A percentile compares a stretch with the other conserved stretches of the same genome.
phyloP scores from a whole-genome alignment of 2,888 invertebrate genomes.

The Xestia c-nigrum region DNA sequence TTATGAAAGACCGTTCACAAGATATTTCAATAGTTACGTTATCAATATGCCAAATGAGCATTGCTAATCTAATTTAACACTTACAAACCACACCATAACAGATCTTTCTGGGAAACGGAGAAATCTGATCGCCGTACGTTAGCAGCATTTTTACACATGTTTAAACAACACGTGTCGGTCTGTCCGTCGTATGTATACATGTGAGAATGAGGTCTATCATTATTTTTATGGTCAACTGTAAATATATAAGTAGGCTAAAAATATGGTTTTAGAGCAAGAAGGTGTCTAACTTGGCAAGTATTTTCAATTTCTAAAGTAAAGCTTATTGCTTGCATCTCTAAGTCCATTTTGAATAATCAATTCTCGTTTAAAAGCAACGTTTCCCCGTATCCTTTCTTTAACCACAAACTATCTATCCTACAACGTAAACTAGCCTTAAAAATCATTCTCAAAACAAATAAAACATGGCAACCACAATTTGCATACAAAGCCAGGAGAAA shows the following conservation, averaged over 20 bases:
- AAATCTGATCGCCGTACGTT: conserved; percentile 51
- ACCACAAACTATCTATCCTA: conserved; percentile 19
- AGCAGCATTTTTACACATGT: conserved; percentile 51
- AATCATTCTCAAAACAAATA: conserved; percentile 69
- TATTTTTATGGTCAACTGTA: conserved; percentile 39
- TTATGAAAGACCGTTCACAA: neutral
- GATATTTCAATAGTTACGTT: neutral
- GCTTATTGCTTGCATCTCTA: neutral
- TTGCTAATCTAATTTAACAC: conserved; percentile 45
- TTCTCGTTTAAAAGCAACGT: neutral
- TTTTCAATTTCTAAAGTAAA: neutral
- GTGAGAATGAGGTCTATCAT: conserved; percentile 51
- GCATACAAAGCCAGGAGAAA: conserved; percentile 81
- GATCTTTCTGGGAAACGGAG: conserved; percentile 47
- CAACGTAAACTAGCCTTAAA: conserved; percentile 48
- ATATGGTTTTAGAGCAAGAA: conserved; percentile 10
- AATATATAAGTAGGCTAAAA: conserved; percentile 26
- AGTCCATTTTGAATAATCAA: neutral
- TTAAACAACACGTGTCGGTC: conserved; percentile 38
- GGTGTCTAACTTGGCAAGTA: neutral
- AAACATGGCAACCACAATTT: conserved; percentile 73
- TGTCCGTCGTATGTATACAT: conserved; percentile 33
- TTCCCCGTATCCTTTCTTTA: neutral
- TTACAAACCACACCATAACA: conserved; percentile 21
- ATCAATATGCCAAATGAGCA: conserved; percentile 18